Conservation (phyloP, 2,113 vertebrate species). For the Corythoichthys haematopterus region DNA sequence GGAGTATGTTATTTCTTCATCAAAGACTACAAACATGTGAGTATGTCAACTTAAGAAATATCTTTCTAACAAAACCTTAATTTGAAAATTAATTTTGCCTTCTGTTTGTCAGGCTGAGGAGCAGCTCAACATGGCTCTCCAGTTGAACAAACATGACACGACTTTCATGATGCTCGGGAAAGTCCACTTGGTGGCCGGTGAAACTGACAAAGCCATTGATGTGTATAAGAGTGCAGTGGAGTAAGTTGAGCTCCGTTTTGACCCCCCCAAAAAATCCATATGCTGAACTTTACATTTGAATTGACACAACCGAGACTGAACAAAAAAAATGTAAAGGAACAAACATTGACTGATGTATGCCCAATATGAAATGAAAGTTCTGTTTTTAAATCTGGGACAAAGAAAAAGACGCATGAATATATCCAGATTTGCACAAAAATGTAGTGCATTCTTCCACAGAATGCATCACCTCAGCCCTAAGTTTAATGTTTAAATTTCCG, state of each 20-base stretch:
- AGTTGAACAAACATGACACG: conserved; percentile 84
- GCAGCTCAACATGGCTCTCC: conserved; percentile 85
- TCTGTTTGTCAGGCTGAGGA: conserved; percentile 79
- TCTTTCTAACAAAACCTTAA: neutral
- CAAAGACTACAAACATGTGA: conserved; percentile 90
- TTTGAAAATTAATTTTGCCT: conserved; percentile 14
- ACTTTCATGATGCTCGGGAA: conserved; percentile 90
- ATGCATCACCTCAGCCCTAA: neutral
- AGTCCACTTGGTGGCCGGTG: conserved; percentile 81
- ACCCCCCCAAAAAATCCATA: neutral
- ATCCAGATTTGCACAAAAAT: neutral
- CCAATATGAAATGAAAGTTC: no score
- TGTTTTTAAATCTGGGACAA: neutral
- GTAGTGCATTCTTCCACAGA: neutral
- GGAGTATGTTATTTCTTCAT: conserved; percentile 92
- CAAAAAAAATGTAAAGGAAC: neutral
- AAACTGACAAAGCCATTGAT: conserved; percentile 83
- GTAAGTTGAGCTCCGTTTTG: conserved; percentile 71
- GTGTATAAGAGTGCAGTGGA: conserved; percentile 88
- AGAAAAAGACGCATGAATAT: neutral
- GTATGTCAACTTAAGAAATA: conserved; percentile 11
- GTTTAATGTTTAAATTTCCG: neutral
- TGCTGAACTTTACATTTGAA: neutral
- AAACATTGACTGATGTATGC: neutral
- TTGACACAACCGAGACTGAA: neutral